Evolutionary conservation across 92 coral and sea anemone species (phyloP), one percentile per base, ranked within the genome.

Genomic region (Porites divaricata): DNA sequence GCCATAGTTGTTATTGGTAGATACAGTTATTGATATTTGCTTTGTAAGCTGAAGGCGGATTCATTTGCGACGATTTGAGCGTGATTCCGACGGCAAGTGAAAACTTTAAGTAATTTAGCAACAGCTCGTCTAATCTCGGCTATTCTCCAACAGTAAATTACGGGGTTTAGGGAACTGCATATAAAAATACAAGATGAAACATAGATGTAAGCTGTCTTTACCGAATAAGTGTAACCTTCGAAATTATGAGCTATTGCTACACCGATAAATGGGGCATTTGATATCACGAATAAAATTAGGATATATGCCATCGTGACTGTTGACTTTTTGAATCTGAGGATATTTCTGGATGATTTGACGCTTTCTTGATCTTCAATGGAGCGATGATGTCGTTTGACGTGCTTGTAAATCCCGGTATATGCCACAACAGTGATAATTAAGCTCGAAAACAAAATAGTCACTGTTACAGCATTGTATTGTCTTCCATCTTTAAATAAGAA

Each of bases 121-220:
- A 77, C 89, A 19, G 88, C 86, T 23, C 76, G 72, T 19, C 89
- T 88, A 48, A 92, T 89, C 26, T 89, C 89, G 4, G 84, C 50
- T 3, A 89, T 84, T 70, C 93, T 89, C 91, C 93, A 92, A 57
- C 89, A 90, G 63, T 92, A 89, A n/a, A 92, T 80, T 22, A 89
- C 25, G 4, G 90, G 90, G 49, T 92, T 92, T 2, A 92, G 51
- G 8, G 92, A 83, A 25, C 88, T 83, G 28, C 83, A 65, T 67
- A 89, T 79, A 20, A 84, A 84, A 1, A 79, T 67, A 4, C 70
- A 8, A 20, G 92, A 72, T 17, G 86, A 75, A 58, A 78, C 77
- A 51, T 68, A 67, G 21, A 79, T 54, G 48, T 84, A 89, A 61
- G 86, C 86, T 25, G 52, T 58, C 49, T 84, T 87, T 4, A 89